Conservation (phyloP, 2,888 invertebrate genomes). For the Brachylomia viminalis region DNA sequence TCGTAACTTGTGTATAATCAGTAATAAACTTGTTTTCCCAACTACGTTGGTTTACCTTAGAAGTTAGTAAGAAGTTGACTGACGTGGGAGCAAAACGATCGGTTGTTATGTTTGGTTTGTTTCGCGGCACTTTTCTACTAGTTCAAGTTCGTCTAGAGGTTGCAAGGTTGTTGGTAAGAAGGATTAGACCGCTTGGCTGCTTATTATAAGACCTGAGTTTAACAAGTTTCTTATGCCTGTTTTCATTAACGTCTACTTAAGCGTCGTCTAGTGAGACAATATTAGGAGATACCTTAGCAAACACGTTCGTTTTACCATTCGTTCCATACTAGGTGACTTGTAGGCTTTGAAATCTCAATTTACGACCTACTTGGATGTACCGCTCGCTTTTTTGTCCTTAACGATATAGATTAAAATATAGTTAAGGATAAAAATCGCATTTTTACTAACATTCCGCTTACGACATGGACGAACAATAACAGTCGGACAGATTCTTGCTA, state of each 20-base stretch:
- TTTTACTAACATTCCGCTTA: not conserved
- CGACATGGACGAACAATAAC: no score
- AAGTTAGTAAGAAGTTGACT: slow-evolving; percentile 35
- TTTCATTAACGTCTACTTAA: not conserved
- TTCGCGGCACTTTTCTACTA: not conserved
- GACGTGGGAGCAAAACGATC: slow-evolving; percentile 17
- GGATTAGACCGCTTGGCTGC: not conserved
- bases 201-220: not conserved
- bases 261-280: not conserved
- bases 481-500: no score
- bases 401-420: no score
- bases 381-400: not conserved
- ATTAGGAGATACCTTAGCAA: no score
- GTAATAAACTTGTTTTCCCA: slow-evolving; percentile 35
- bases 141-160: not conserved
- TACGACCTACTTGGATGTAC: not conserved
- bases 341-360: not conserved
- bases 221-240: not conserved
- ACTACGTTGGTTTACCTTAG: slow-evolving; percentile 3
- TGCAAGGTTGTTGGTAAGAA: no score
- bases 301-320: not conserved
- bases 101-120: not conserved
- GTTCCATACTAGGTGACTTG: not conserved
- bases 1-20: slow-evolving; percentile 40
- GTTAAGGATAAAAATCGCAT: not conserved